Evolutionary conservation across 2,797 vertebrate species (phyloP).

Genomic region (Diglossa cyanea): DNA sequence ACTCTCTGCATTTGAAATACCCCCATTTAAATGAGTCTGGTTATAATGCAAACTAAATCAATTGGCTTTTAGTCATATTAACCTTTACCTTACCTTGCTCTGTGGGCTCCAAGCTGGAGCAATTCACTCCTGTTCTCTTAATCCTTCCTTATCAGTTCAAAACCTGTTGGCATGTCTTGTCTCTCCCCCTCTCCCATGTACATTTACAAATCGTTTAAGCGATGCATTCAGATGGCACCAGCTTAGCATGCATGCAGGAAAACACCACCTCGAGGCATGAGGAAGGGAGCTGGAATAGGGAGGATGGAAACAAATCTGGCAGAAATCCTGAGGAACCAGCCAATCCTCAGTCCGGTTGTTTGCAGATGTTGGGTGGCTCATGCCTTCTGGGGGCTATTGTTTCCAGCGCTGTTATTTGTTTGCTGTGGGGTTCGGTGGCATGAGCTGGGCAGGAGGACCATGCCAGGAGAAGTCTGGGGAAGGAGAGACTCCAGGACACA

Average conservation of each 20-base stretch:
- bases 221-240: background rate
- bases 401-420: background rate
- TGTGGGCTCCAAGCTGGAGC: background rate
- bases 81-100: slow-evolving; percentile 30
- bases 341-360: background rate
- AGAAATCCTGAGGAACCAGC: background rate
- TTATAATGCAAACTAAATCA: slow-evolving; percentile 41
- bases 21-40: slow-evolving; percentile 31
- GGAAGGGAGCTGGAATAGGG: background rate
- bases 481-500: background rate
- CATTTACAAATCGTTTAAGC: background rate
- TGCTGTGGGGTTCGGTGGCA: background rate
- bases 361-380: slow-evolving; percentile 53
- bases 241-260: background rate
- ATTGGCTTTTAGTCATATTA: slow-evolving; percentile 15
- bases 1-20: slow-evolving; percentile 15
- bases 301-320: slow-evolving; percentile 33
- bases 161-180: background rate
- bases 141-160: background rate
- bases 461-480: background rate
- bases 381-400: slow-evolving; percentile 48
- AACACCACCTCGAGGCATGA: background rate
- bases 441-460: background rate
- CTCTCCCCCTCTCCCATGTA: background rate
- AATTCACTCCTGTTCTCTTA: background rate